phyloP scores from a whole-genome alignment of 2,113 vertebrate species.

The Pollachius pollachius region DNA sequence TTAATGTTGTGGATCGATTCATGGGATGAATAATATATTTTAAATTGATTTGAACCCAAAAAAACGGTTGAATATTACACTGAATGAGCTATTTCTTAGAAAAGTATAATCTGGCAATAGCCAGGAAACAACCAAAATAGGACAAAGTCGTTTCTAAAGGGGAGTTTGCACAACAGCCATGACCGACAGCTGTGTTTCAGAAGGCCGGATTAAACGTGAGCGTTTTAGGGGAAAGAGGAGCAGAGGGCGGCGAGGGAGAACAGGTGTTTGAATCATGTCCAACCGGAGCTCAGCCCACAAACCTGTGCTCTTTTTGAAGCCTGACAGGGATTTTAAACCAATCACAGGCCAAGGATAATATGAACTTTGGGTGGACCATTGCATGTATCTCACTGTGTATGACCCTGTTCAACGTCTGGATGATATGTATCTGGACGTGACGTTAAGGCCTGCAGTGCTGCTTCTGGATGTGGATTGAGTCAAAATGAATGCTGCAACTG shows the following conservation, averaged over 20 bases:
- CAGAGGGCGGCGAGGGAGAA: neutral
- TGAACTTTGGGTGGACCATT: neutral
- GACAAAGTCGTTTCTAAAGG: neutral
- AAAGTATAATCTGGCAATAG: neutral
- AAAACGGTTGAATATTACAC: too few relatives aligned
- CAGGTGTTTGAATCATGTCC: conserved; percentile 1
- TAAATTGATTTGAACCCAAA: neutral
- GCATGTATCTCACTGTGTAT: neutral
- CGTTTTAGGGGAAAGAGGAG: neutral
- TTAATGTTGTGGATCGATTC: neutral
- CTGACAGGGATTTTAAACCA: conserved; percentile 11
- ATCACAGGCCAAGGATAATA: neutral
- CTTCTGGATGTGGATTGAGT: too few relatives aligned
- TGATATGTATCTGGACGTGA: conserved; percentile 2
- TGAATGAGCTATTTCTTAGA: neutral
- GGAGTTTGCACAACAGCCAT: conserved; percentile 1
- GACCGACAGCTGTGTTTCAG: conserved; percentile 7
- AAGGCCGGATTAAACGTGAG: conserved; percentile 2
- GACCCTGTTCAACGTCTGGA: neutral
- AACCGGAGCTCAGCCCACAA: conserved; percentile 3
- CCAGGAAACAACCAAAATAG: neutral
- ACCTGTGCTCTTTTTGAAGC: conserved; percentile 9
- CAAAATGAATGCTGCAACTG: too few relatives aligned
- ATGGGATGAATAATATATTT: neutral
- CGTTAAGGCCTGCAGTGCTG: neutral